phyloP scores from a whole-genome alignment of 1,140 invertebrate species.

The Neuroterus valhalla region DNA sequence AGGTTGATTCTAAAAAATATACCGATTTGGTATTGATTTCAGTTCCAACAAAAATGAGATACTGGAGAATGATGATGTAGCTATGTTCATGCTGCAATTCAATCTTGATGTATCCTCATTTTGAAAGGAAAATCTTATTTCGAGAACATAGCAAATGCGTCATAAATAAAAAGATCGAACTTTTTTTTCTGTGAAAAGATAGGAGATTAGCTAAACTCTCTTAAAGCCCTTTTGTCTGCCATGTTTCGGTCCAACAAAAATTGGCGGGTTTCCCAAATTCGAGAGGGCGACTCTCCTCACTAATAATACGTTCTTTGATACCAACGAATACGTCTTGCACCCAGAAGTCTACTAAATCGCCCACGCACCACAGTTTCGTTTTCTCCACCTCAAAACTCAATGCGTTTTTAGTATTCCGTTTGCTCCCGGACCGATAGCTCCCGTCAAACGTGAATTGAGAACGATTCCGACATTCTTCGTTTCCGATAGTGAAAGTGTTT shows the following conservation, averaged over 20 bases:
- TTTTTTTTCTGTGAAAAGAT: no score
- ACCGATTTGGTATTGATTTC: no score
- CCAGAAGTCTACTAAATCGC: conserved; percentile 1
- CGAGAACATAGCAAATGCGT: no score
- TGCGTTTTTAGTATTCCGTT: conserved; percentile 6
- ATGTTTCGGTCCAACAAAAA: not conserved
- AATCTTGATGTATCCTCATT: no score
- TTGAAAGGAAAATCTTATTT: no score
- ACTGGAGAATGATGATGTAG: no score
- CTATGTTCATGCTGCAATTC: no score
- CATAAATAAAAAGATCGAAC: no score
- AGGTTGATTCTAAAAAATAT: no score
- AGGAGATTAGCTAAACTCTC: not conserved
- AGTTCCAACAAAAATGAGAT: no score
- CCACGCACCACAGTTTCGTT: conserved; percentile 7
- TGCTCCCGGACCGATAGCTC: not conserved
- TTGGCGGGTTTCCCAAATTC: conserved; percentile 5
- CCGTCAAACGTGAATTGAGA: not conserved
- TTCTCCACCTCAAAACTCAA: not conserved
- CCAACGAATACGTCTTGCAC: conserved; percentile 10
- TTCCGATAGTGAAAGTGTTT: not conserved
- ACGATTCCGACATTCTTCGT: not conserved
- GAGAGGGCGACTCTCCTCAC: not conserved
- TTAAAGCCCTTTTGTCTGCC: conserved; percentile 2
- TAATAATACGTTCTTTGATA: conserved; percentile 26